Conservation (phyloP, 2,113 vertebrate genomes). For the Ciconia stormi region DNA sequence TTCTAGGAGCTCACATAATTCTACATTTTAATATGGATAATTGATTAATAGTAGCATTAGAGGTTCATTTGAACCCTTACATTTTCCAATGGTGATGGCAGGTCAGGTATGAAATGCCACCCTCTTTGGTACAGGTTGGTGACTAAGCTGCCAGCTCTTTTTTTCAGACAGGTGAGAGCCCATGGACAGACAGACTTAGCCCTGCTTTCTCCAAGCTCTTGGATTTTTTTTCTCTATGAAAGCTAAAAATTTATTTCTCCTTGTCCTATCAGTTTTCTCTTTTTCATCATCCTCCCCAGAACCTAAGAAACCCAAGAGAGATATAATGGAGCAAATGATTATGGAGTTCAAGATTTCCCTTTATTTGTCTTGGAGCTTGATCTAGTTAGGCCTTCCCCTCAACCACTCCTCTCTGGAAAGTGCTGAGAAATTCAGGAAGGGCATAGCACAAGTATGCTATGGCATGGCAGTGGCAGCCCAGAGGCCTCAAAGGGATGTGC, state of each 20-base stretch:
- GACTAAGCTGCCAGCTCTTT: not conserved
- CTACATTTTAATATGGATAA: not conserved
- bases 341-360: not conserved
- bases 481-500: not conserved
- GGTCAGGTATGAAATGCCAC: not conserved
- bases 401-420: not conserved
- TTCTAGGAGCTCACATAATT: not conserved
- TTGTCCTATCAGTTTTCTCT: not conserved
- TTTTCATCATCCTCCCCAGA: not conserved
- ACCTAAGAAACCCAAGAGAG: not conserved
- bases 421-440: not conserved
- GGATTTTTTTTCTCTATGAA: not conserved
- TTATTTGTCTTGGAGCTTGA: not conserved
- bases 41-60: not conserved
- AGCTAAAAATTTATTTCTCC: not conserved
- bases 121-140: not conserved
- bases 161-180: not conserved
- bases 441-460: not conserved
- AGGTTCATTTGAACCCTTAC: not conserved
- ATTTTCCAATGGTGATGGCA: not conserved
- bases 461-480: not conserved
- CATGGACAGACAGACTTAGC: not conserved
- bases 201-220: not conserved
- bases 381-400: not conserved
- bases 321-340: not conserved